Evolutionary conservation across 92 coral and sea anemone genomes (phyloP).

Genomic region (Muricea muricata): DNA sequence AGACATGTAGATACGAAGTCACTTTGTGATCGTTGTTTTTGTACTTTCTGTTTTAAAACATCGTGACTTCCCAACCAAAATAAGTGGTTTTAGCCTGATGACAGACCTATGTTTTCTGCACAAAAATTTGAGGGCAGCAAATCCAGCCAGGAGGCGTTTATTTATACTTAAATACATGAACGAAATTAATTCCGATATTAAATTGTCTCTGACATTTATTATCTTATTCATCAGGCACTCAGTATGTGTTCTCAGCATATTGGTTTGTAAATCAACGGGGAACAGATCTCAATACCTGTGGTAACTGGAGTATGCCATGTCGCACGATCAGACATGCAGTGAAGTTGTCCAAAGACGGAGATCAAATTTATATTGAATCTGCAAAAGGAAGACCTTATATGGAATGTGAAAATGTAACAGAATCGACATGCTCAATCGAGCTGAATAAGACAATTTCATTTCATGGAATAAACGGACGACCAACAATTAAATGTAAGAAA

Average conservation of each 20-base stretch:
- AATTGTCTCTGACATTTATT: too few relatives aligned
- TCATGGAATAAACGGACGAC: slow-evolving; percentile 9
- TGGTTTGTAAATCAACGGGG: neutral
- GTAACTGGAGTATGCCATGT: slow-evolving; percentile 21
- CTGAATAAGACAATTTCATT: neutral
- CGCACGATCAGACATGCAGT: slow-evolving; percentile 4
- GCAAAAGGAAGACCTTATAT: slow-evolving; percentile 5
- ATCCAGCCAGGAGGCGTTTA: too few relatives aligned
- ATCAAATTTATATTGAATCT: neutral
- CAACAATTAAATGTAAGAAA: neutral
- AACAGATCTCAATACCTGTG: neutral
- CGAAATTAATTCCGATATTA: too few relatives aligned
- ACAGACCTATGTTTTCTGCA: too few relatives aligned
- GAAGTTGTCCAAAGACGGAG: slow-evolving; percentile 1
- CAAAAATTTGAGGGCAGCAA: too few relatives aligned
- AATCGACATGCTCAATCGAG: neutral
- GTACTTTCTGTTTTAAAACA: too few relatives aligned
- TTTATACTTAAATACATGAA: too few relatives aligned
- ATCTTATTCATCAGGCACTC: neutral
- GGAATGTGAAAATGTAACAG: slow-evolving; percentile 7
- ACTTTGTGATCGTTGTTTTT: too few relatives aligned
- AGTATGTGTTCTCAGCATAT: neutral
- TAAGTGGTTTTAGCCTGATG: too few relatives aligned
- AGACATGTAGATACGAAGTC: too few relatives aligned
- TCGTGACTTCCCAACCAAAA: too few relatives aligned